Percentiles rank a stretch among this genome's conserved stretches.
phyloP scores from a whole-genome alignment of 1,140 invertebrate species.

The Plectus sambesii region DNA sequence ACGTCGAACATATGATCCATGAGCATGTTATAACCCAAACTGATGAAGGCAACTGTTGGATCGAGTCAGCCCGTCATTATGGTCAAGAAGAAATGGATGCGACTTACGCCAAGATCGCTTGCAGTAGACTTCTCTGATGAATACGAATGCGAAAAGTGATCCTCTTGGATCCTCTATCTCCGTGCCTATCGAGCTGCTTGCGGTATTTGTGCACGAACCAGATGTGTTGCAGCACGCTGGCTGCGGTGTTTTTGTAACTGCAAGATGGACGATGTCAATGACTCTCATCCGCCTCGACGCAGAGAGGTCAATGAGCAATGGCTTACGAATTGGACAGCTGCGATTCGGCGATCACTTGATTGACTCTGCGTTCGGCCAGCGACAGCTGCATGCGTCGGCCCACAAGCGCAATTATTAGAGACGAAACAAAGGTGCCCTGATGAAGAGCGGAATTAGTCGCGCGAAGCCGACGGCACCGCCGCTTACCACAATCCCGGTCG shows the following conservation, averaged over 20 bases:
- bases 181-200: conserved; percentile 21
- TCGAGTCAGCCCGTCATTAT: too few species aligned
- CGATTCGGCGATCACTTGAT: conserved; percentile 40
- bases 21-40: conserved; percentile 6
- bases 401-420: conserved; percentile 36
- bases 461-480: conserved; percentile 1
- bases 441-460: conserved; percentile 7
- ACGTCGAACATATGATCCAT: conserved; percentile 1
- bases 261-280: conserved; percentile 8
- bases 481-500: conserved; percentile 90
- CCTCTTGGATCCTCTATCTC: conserved; percentile 13
- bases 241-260: conserved; percentile 37
- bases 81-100: conserved; percentile 9
- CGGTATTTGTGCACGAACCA: conserved; percentile 29
- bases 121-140: conserved; percentile 29
- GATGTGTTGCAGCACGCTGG: conserved; percentile 34
- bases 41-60: neutral
- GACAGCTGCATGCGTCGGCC: conserved; percentile 29
- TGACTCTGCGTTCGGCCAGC: conserved; percentile 30
- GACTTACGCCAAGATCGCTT: conserved; percentile 26
- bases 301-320: too few species aligned
- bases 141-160: conserved; percentile 23
- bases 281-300: neutral
- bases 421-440: conserved; percentile 35
- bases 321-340: conserved; percentile 26